phyloP scores from a whole-genome alignment of 2,888 invertebrate species.

The Deilephila elpenor region DNA sequence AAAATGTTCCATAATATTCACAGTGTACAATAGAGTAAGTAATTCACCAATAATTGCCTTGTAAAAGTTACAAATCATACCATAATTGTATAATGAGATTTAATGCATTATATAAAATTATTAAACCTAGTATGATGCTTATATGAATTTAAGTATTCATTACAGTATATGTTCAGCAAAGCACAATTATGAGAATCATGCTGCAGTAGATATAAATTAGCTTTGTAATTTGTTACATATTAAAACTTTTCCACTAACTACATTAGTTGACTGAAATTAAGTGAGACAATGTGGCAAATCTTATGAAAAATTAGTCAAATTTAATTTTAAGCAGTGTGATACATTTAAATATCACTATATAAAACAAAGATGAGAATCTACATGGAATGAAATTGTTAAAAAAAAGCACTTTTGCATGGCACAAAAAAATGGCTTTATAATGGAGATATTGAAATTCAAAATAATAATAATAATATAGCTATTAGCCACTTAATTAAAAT shows the following conservation, averaged over 20 bases:
- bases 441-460: not conserved
- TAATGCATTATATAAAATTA: constrained; percentile 1
- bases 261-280: not conserved
- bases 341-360: too few species aligned
- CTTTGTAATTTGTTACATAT: not conserved
- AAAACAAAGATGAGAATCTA: too few species aligned
- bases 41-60: constrained; percentile 17
- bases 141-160: not conserved
- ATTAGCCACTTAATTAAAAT: not conserved
- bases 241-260: not conserved
- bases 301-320: not conserved
- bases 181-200: not conserved
- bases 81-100: not conserved
- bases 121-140: not conserved
- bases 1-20: not conserved
- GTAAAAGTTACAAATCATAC: not conserved
- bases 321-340: too few species aligned
- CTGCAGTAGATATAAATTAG: not conserved
- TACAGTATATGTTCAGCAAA: not conserved
- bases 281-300: not conserved
- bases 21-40: constrained; percentile 1
- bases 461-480: too few species aligned
- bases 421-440: not conserved
- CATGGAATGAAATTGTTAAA: too few species aligned
- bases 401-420: too few species aligned